These are phyloP conservation scores for Alosa sapidissima DNA, from an alignment of 2,797 vertebrate genomes.

Conservation along the genomic window DNA sequence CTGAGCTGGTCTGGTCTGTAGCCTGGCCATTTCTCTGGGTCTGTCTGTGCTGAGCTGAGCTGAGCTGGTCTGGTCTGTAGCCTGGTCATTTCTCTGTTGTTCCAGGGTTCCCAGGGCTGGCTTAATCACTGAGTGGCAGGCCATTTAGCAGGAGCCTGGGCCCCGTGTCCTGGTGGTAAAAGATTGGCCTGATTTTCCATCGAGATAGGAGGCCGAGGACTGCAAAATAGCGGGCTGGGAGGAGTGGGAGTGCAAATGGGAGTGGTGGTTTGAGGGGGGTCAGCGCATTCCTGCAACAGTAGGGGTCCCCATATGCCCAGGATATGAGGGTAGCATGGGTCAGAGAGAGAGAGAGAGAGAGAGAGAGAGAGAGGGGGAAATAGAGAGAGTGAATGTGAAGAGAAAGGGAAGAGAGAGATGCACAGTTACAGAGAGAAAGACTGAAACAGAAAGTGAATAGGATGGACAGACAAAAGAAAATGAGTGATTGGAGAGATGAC, in stretches of 20 bases:
- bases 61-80: too few relatives aligned
- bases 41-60: too few relatives aligned
- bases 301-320: conserved; percentile 12
- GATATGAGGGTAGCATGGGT: background rate
- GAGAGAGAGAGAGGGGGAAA: conserved; percentile 24
- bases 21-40: too few relatives aligned
- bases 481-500: conserved; percentile 8
- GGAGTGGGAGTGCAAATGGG: background rate
- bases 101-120: background rate
- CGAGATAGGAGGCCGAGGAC: background rate
- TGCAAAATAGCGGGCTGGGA: background rate
- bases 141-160: background rate
- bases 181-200: conserved; percentile 28
- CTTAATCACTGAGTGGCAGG: background rate
- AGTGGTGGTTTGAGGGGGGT: background rate
- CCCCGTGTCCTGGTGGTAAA: conserved; percentile 8
- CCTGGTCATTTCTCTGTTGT: background rate
- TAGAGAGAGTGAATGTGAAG: background rate
- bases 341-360: background rate
- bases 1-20: too few relatives aligned
- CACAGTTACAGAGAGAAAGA: background rate
- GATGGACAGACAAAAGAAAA: background rate
- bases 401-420: background rate
- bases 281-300: conserved; percentile 22
- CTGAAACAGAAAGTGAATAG: background rate